Percentiles rank a stretch among this genome's conserved stretches.
Conservation (phyloP, 1,140 invertebrate genomes). For the Lordiphosa collinella region DNA sequence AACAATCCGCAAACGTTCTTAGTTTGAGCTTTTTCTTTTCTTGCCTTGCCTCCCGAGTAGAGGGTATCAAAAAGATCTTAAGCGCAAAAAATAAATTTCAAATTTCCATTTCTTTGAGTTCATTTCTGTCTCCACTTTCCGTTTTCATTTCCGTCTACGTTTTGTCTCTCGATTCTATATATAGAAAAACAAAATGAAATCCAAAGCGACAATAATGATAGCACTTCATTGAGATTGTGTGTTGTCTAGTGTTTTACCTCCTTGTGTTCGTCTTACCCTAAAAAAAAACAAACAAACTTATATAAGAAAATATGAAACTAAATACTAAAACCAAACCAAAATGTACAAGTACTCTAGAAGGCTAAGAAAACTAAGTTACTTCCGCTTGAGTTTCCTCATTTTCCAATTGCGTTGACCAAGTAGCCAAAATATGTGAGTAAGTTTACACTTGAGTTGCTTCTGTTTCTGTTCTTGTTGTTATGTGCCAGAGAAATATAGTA, state of each 20-base stretch:
- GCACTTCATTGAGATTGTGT: constrained; percentile 82
- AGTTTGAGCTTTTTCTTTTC: constrained; percentile 80
- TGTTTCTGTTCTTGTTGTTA: constrained; percentile 3
- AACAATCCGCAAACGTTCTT: constrained; percentile 48
- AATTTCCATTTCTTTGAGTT: constrained; percentile 28
- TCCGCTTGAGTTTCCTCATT: neutral
- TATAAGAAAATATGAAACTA: constrained; percentile 45
- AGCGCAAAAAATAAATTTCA: constrained; percentile 33
- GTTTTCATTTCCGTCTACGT: constrained; percentile 28
- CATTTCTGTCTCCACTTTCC: constrained; percentile 17
- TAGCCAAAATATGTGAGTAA: constrained; percentile 8
- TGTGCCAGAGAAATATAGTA: constrained; percentile 33
- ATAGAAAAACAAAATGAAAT: constrained; percentile 46
- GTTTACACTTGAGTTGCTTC: constrained; percentile 4
- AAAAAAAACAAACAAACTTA: constrained; percentile 45
- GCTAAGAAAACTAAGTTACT: neutral
- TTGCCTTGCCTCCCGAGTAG: constrained; percentile 47
- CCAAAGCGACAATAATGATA: constrained; percentile 79
- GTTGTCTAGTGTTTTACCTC: constrained; percentile 86
- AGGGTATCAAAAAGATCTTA: constrained; percentile 23
- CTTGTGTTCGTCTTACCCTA: constrained; percentile 86
- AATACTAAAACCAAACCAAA: constrained; percentile 36
- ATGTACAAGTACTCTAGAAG: neutral
- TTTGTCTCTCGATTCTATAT: constrained; percentile 44
- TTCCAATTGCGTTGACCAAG: neutral